Evolutionary conservation across 2,888 invertebrate genomes (phyloP).

Genomic region (Hemicrepidius hirtus): DNA sequence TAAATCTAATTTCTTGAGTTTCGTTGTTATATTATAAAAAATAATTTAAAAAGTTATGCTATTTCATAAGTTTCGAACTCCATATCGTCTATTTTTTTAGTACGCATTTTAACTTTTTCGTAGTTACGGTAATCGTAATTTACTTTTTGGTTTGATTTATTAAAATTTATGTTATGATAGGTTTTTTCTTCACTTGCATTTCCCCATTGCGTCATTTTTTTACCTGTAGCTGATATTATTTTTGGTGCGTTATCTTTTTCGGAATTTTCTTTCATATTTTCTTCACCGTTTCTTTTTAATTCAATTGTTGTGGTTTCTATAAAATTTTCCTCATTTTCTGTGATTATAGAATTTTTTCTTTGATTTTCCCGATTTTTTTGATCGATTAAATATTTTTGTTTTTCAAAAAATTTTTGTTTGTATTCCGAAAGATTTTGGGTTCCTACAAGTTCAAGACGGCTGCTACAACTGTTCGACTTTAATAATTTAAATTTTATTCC

Average conservation of each 20-base stretch:
- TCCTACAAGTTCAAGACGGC: constrained; percentile 86
- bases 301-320: constrained; percentile 43
- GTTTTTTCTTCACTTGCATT: constrained; percentile 57
- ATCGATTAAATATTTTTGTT: constrained; percentile 67
- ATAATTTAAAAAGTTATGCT: constrained; percentile 56
- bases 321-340: constrained; percentile 54
- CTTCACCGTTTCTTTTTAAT: constrained; percentile 36
- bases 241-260: constrained; percentile 67
- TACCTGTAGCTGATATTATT: constrained; percentile 70
- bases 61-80: constrained; percentile 81
- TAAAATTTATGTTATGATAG: constrained; percentile 56
- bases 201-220: constrained; percentile 56
- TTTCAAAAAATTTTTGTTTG: constrained; percentile 59
- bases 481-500: constrained; percentile 88
- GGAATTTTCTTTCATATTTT: constrained; percentile 40
- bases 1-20: neutral
- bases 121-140: constrained; percentile 68
- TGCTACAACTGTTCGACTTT: constrained; percentile 91
- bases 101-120: constrained; percentile 75
- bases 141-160: constrained; percentile 59
- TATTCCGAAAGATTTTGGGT: constrained; percentile 73
- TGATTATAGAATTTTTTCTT: constrained; percentile 67
- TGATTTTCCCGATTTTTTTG: constrained; percentile 79
- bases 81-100: constrained; percentile 86
- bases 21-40: constrained; percentile 32